Conservation (phyloP, 2,113 vertebrate species). For the Cyphomyrus discorhynchus region DNA sequence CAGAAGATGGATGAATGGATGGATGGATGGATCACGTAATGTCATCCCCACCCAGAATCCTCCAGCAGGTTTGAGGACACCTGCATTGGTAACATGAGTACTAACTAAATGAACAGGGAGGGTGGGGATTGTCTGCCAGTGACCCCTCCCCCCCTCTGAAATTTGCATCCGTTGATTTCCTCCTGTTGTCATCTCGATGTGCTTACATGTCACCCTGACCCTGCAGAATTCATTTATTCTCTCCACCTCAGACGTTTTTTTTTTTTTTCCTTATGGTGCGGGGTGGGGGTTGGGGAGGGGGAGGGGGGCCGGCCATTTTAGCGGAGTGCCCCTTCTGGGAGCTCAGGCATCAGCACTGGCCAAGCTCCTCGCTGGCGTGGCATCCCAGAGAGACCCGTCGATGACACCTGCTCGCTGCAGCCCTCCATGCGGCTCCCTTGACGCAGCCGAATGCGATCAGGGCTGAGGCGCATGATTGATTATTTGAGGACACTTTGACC, state of each 20-base stretch:
- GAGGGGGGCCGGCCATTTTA: not conserved
- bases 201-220: not conserved
- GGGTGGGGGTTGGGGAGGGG: not conserved
- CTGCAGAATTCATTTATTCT: conserved; percentile 4
- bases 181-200: not conserved
- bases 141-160: too few species aligned
- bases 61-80: not conserved
- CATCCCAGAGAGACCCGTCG: not conserved
- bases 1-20: not conserved
- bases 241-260: not conserved
- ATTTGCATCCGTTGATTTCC: not conserved
- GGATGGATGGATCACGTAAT: not conserved
- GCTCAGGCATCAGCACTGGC: not conserved
- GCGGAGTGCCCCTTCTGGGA: too few species aligned
- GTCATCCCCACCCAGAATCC: not conserved
- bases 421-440: conserved; percentile 28
- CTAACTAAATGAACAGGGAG: not conserved
- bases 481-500: conserved; percentile 45
- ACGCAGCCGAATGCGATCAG: conserved; percentile 47
- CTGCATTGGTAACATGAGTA: not conserved
- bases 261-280: not conserved
- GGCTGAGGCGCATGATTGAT: conserved; percentile 47
- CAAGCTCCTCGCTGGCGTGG: not conserved
- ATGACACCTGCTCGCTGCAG: not conserved
- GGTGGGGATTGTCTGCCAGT: not conserved